A percentile compares a stretch with the other conserved stretches of the same genome.
These are phyloP conservation scores for Lamproptera curius DNA, from an alignment of 2,888 invertebrate genomes.

Conservation along the genomic window DNA sequence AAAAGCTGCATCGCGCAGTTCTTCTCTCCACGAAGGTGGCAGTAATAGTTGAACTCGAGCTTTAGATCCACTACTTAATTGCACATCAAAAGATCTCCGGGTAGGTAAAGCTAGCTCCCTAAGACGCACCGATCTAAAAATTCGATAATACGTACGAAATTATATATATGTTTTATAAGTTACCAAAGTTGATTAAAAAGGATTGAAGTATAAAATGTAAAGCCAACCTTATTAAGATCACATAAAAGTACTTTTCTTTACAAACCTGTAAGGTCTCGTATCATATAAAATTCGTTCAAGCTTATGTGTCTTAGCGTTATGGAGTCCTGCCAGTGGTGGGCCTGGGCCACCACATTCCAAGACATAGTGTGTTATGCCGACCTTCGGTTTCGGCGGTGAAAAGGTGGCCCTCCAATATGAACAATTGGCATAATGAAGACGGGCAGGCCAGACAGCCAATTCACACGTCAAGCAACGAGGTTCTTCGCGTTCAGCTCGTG, in stretches of 20 bases:
- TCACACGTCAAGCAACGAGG: constrained; percentile 94
- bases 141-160: no score
- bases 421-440: constrained; percentile 90
- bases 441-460: constrained; percentile 87
- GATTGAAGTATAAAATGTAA: no score
- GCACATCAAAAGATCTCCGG: constrained; percentile 89
- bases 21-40: constrained; percentile 93
- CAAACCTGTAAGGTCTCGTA: constrained; percentile 82
- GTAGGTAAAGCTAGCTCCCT: constrained; percentile 90
- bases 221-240: no score
- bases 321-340: constrained; percentile 89
- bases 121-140: constrained; percentile 79
- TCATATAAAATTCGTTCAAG: constrained; percentile 88
- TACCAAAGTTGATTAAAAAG: no score
- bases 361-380: constrained; percentile 82
- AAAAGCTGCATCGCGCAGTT: constrained; percentile 90
- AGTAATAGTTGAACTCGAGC: constrained; percentile 93
- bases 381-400: constrained; percentile 70
- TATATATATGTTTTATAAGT: no score
- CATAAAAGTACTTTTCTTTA: no score
- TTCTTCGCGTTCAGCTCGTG: constrained; percentile 79
- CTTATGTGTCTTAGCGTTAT: constrained; percentile 86
- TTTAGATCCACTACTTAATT: constrained; percentile 89
- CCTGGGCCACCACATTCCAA: constrained; percentile 95
- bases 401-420: constrained; percentile 90